These are phyloP conservation scores for Plestiodon gilberti DNA, from an alignment of 2,113 vertebrate genomes.

Conservation along the genomic window DNA sequence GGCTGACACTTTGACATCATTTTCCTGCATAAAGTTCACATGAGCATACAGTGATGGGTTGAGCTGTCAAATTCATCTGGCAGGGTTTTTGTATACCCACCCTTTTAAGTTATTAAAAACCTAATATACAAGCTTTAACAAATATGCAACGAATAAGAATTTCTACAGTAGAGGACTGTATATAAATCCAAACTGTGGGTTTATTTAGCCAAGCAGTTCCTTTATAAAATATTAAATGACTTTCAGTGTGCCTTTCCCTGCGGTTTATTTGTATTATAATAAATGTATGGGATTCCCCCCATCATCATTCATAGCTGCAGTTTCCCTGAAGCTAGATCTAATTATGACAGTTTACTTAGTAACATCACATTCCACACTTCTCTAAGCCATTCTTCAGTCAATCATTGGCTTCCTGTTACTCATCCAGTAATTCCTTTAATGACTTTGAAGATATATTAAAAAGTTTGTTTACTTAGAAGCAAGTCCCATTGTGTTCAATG, in stretches of 20 bases:
- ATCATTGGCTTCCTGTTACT: neutral
- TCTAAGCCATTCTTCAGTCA: neutral
- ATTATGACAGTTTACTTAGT: neutral
- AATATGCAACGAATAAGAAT: neutral
- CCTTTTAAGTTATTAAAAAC: neutral
- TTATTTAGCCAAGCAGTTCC: too few relatives aligned
- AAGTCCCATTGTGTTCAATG: too few relatives aligned
- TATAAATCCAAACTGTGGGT: too few relatives aligned
- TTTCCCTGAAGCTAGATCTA: neutral
- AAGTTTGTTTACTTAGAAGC: neutral
- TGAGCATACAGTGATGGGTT: neutral
- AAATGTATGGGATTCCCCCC: too few relatives aligned
- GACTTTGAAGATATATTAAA: neutral
- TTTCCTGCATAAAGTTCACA: neutral
- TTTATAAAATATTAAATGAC: too few relatives aligned
- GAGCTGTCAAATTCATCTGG: neutral
- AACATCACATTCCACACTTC: neutral
- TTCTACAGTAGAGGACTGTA: too few relatives aligned
- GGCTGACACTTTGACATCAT: neutral
- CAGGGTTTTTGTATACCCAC: too few relatives aligned
- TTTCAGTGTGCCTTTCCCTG: too few relatives aligned
- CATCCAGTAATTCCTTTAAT: neutral
- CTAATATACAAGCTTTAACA: too few relatives aligned
- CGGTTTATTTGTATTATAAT: too few relatives aligned
- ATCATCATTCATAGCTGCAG: neutral